Base-by-base conservation (phyloP, 35 echinoderm and acorn worm genomes). In the Strongylocentrotus purpuratus region DNA sequence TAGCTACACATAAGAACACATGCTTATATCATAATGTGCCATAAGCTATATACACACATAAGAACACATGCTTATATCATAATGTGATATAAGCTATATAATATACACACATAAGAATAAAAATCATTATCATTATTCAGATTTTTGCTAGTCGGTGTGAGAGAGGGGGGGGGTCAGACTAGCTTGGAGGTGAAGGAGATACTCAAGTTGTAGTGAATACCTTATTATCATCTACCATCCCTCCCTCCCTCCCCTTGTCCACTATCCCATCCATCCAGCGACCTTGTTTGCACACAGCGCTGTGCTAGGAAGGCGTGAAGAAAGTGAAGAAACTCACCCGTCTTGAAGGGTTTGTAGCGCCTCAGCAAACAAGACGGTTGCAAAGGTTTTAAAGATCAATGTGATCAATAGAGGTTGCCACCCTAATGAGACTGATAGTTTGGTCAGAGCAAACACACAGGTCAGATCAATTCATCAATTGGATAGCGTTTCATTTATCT, bases 391-490 rank as follows among this genome's bases (percentile, higher is more conserved):
- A 78, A 78, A 78, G 65, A 78, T 78, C 65, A 78, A 78, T 78
- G 65, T 78, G 65, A n/a, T 78, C 65, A 78, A 78, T 78, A 78
- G 65, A n/a, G 65, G 65, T 78, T 78, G 65, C 65, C 65, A 78
- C 65, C 65, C 65, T 78, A 78, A 78, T 78, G 65, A 78, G 65
- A 78, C 65, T 78, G 65, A n/a, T 78, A 78, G 65, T 78, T 78
- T 78, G 65, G 65, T 78, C 65, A 78, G 65, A 78, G 65, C 25
- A 78, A 78, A 78, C 22, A 78, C 65, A n/a, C 28, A 8, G 65
- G 65, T 78, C 65, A 78, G 65, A 78, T 78, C 65, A 78, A 78
- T 78, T 78, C 65, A 78, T 78, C 65, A 78, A 78, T 78, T 22
- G 2, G 22, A 78, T 78, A 78, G 15, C 3, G 22, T 78, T 78